phyloP scores from a whole-genome alignment of 1,140 invertebrate genomes.

The Cepaea nemoralis region DNA sequence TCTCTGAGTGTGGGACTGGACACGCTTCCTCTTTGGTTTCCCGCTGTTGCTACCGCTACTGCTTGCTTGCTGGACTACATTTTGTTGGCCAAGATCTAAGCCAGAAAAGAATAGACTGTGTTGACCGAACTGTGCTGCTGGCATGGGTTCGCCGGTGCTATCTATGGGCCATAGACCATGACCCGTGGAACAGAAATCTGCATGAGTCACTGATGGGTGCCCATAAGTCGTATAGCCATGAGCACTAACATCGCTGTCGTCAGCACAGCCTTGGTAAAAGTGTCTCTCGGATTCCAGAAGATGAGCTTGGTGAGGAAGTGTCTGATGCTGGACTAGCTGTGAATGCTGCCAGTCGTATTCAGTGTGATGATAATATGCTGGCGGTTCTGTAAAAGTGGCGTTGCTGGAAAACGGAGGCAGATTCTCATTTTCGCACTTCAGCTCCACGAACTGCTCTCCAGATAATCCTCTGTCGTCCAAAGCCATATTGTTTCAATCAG shows the following conservation, averaged over 20 bases:
- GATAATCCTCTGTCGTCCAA: constrained; percentile 18
- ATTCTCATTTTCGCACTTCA: constrained; percentile 27
- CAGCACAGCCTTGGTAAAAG: neutral
- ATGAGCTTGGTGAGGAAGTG: constrained; percentile 6
- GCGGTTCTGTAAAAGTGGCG: constrained; percentile 20
- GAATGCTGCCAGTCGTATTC: constrained; percentile 45
- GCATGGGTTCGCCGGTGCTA: neutral
- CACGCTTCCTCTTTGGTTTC: constrained; percentile 63
- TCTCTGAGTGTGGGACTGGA: constrained; percentile 61
- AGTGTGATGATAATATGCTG: constrained; percentile 37
- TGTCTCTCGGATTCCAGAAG: neutral
- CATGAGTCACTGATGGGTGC: neutral
- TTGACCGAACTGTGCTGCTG: neutral
- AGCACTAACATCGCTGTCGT: neutral
- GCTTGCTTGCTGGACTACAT: constrained; percentile 23
- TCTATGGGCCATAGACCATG: constrained; percentile 2
- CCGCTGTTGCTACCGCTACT: neutral
- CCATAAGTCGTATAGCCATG: neutral
- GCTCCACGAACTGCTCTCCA: constrained; percentile 11
- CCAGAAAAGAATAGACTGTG: constrained; percentile 27
- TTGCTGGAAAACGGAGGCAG: constrained; percentile 36
- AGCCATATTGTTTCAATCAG: neutral
- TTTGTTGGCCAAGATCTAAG: constrained; percentile 30
- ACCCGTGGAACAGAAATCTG: constrained; percentile 20
- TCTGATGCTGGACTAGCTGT: constrained; percentile 20